Conservation (phyloP, 2,888 invertebrate species). For the Vandiemenella viatica region DNA sequence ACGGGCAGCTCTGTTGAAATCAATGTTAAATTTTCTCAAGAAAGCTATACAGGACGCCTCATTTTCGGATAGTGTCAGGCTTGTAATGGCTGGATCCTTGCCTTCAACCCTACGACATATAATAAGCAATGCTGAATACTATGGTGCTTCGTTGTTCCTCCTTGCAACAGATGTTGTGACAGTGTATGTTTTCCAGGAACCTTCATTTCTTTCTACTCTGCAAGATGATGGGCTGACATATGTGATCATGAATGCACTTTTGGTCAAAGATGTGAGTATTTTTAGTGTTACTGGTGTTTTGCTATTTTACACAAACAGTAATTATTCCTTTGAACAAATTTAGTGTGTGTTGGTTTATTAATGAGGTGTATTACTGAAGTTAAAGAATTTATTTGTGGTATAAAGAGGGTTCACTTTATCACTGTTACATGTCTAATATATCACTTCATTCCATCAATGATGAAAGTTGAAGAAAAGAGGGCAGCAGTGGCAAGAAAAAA, state of each 20-base stretch:
- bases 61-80: conserved; percentile 65
- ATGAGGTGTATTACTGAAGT: too few relatives aligned
- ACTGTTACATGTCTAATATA: too few relatives aligned
- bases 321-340: too few relatives aligned
- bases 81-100: conserved; percentile 73
- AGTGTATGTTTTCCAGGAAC: conserved; percentile 70
- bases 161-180: conserved; percentile 74
- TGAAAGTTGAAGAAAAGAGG: too few relatives aligned
- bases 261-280: conserved; percentile 56
- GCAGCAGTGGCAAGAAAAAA: too few relatives aligned
- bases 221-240: conserved; percentile 76
- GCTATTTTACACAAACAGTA: too few relatives aligned
- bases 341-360: not conserved
- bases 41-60: conserved; percentile 68
- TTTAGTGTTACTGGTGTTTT: not conserved
- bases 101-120: conserved; percentile 66
- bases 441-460: too few relatives aligned
- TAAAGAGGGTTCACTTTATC: too few relatives aligned
- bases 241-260: conserved; percentile 66
- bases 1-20: conserved; percentile 68
- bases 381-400: too few relatives aligned
- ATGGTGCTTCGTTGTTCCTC: conserved; percentile 70
- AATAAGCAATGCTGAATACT: conserved; percentile 78
- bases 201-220: conserved; percentile 64
- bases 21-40: conserved; percentile 77